Conservation (phyloP, 1,140 invertebrate genomes). For the Drosophila sulfurigaster region DNA sequence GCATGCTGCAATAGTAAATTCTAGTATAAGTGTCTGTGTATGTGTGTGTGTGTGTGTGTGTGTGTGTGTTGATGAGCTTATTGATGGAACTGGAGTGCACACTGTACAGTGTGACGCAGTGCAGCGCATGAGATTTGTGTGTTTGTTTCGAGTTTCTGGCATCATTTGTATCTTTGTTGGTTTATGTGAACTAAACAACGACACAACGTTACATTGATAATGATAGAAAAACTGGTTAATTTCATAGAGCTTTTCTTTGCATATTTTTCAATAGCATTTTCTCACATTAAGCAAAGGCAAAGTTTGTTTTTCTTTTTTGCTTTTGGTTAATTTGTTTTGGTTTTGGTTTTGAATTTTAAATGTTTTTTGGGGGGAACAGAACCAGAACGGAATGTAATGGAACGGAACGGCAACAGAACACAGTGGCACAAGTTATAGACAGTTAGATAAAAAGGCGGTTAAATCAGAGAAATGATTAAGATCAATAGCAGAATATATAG, state of each 20-base stretch:
- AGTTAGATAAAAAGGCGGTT: constrained; percentile 33
- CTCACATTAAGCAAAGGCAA: constrained; percentile 28
- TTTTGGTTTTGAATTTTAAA: neutral
- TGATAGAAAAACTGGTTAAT: constrained; percentile 55
- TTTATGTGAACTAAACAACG: constrained; percentile 75
- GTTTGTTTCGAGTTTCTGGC: constrained; percentile 26
- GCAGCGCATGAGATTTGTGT: constrained; percentile 32
- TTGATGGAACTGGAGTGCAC: constrained; percentile 28
- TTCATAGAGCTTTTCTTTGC: constrained; percentile 31
- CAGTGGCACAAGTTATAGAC: constrained; percentile 49
- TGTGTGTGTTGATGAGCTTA: constrained; percentile 26
- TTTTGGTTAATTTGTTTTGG: constrained; percentile 22
- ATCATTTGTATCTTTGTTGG: constrained; percentile 46
- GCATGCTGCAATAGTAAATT: constrained; percentile 31
- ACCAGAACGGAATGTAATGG: constrained; percentile 46
- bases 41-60: constrained; percentile 28
- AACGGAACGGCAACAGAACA: constrained; percentile 38
- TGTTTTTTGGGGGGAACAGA: constrained; percentile 15
- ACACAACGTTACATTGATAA: constrained; percentile 78
- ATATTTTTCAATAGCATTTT: constrained; percentile 22
- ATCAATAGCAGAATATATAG: constrained; percentile 4
- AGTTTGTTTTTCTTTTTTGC: constrained; percentile 19
- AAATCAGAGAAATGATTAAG: constrained; percentile 26
- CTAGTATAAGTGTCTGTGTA: constrained; percentile 29
- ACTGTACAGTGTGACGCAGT: constrained; percentile 47